Conservation (phyloP, 2,113 vertebrate genomes). For the Chrysemys picta region DNA sequence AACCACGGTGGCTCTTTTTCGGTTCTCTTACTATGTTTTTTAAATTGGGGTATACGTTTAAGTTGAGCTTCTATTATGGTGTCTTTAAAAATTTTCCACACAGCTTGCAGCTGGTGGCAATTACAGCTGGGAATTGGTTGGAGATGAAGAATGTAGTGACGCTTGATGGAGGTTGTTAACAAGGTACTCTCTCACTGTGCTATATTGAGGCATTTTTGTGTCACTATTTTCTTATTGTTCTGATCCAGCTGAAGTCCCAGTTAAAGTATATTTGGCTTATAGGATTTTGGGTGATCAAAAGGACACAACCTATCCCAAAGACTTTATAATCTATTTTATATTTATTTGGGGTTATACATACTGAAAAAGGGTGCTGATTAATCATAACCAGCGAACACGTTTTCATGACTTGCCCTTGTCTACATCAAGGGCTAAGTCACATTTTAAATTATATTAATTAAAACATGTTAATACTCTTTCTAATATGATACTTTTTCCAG, state of each 20-base stretch:
- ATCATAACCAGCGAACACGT: background rate
- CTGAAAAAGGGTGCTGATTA: background rate
- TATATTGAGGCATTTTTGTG: background rate
- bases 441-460: background rate
- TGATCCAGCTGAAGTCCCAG: background rate
- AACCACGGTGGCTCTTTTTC: no score
- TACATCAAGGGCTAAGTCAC: background rate
- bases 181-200: background rate
- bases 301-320: background rate
- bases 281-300: background rate
- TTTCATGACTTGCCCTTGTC: background rate
- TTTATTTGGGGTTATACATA: background rate
- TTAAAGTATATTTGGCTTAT: background rate
- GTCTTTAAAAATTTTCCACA: no score
- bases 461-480: background rate
- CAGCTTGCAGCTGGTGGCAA: rapidly evolving
- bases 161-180: background rate
- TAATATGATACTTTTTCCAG: background rate
- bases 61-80: no score
- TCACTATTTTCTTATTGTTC: background rate
- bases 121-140: background rate
- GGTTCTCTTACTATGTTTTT: no score
- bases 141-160: background rate
- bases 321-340: background rate
- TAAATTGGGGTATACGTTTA: no score